Evolutionary conservation across 2,797 vertebrate genomes (phyloP).

Genomic region (Pseudochaenichthys georgianus): DNA sequence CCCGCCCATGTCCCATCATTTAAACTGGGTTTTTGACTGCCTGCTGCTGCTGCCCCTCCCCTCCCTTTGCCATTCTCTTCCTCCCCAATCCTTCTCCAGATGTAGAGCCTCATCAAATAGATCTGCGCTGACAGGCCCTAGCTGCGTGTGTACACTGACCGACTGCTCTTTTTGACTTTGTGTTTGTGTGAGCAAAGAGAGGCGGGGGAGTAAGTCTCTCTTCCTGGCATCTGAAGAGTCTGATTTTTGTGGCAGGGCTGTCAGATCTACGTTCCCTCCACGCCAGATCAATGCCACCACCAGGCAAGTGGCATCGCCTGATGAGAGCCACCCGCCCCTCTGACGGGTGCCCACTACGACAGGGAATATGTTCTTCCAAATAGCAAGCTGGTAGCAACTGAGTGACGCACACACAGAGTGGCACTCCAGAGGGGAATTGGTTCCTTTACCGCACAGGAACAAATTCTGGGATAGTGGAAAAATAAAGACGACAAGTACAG

Average conservation of each 20-base stretch:
- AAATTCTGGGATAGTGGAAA: conserved; percentile 7
- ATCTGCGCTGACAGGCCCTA: conserved; percentile 87
- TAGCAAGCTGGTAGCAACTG: conserved; percentile 92
- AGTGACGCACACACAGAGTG: conserved; percentile 77
- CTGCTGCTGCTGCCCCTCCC: conserved; percentile 55
- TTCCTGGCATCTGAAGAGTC: conserved; percentile 82
- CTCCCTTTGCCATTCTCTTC: conserved; percentile 44
- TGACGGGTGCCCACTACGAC: conserved; percentile 88
- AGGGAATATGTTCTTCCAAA: conserved; percentile 96
- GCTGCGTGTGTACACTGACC: conserved; percentile 88
- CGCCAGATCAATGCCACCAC: conserved; percentile 87
- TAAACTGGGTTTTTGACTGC: conserved; percentile 67
- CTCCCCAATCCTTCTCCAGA: conserved; percentile 50
- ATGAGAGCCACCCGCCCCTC: conserved; percentile 82
- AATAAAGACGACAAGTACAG: conserved; percentile 13
- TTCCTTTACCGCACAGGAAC: conserved; percentile 32
- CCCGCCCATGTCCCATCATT: conserved; percentile 77
- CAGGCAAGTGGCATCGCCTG: conserved; percentile 92
- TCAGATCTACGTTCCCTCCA: conserved; percentile 91
- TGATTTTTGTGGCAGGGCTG: conserved; percentile 98
- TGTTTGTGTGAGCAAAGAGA: conserved; percentile 45
- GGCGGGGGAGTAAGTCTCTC: conserved; percentile 54
- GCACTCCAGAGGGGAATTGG: conserved; percentile 49
- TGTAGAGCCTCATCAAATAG: conserved; percentile 54
- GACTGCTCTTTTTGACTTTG: conserved; percentile 97